Percentiles rank a stretch among this genome's conserved stretches.
phyloP scores from a whole-genome alignment of 2,888 invertebrate genomes.

The Hirtodrosophila cameraria region DNA sequence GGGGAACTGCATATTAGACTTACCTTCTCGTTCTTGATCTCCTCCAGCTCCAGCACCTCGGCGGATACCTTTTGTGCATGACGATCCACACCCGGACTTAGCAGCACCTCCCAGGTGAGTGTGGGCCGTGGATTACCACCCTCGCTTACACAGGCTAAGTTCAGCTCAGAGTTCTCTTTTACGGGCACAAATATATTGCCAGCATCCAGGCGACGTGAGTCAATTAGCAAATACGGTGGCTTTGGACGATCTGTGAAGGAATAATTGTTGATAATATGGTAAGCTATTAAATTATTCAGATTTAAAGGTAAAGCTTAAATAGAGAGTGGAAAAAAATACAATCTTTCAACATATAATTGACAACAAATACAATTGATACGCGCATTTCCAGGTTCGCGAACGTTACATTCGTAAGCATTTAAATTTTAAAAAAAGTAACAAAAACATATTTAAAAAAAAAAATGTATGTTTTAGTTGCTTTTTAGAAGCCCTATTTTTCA shows the following conservation, averaged over 20 bases:
- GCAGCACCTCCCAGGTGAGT: slow-evolving; percentile 83
- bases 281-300: not conserved
- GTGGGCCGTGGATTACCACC: slow-evolving; percentile 90
- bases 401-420: no score
- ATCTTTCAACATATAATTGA: no score
- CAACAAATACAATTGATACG: no score
- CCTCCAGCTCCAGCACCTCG: slow-evolving; percentile 84
- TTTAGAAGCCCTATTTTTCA: no score
- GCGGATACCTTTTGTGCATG: slow-evolving; percentile 85
- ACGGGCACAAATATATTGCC: slow-evolving; percentile 95
- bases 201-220: slow-evolving; percentile 92
- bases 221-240: slow-evolving; percentile 93
- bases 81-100: slow-evolving; percentile 86
- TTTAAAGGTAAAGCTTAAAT: no score
- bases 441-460: no score
- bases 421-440: no score
- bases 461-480: no score
- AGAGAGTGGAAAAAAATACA: no score
- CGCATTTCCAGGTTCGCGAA: no score
- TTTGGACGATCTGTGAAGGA: slow-evolving; percentile 89
- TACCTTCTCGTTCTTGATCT: slow-evolving; percentile 84
- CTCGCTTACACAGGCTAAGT: slow-evolving; percentile 93
- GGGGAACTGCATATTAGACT: slow-evolving; percentile 10
- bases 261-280: not conserved
- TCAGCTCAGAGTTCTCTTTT: slow-evolving; percentile 92